phyloP scores from a whole-genome alignment of 2,113 vertebrate genomes.

The Sinocyclocheilus anophthalmus region DNA sequence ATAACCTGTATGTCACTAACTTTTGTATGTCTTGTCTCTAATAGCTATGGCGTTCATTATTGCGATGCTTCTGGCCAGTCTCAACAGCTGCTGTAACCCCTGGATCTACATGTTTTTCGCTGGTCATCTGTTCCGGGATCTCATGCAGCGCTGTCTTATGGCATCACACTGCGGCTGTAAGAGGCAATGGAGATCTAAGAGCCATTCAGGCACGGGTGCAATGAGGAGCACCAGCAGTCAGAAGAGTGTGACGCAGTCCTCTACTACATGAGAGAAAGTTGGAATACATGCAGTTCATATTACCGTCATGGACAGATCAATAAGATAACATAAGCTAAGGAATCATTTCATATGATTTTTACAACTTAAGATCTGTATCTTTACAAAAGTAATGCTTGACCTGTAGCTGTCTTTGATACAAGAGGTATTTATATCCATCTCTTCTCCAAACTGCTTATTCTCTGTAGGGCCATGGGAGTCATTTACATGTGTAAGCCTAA shows the following conservation, averaged over 20 bases:
- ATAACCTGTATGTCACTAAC: background rate
- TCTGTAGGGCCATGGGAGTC: background rate
- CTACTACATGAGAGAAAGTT: slow-evolving; percentile 35
- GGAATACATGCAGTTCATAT: background rate
- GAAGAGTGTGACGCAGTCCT: slow-evolving; percentile 55
- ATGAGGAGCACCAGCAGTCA: slow-evolving; percentile 51
- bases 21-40: slow-evolving; percentile 12
- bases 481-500: background rate
- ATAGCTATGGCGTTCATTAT: slow-evolving; percentile 72
- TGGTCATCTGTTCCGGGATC: slow-evolving; percentile 60
- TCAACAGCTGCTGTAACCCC: slow-evolving; percentile 77
- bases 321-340: background rate
- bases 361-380: background rate
- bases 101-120: slow-evolving; percentile 78
- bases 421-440: background rate
- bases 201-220: slow-evolving; percentile 5
- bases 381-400: background rate
- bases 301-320: background rate
- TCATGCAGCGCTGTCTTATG: slow-evolving; percentile 42
- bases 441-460: background rate
- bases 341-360: background rate
- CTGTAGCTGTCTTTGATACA: background rate
- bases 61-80: slow-evolving; percentile 76
- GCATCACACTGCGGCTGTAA: slow-evolving; percentile 38
- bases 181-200: slow-evolving; percentile 28